Base-by-base conservation (phyloP, 2,888 invertebrate genomes). In the Globia sparganii region DNA sequence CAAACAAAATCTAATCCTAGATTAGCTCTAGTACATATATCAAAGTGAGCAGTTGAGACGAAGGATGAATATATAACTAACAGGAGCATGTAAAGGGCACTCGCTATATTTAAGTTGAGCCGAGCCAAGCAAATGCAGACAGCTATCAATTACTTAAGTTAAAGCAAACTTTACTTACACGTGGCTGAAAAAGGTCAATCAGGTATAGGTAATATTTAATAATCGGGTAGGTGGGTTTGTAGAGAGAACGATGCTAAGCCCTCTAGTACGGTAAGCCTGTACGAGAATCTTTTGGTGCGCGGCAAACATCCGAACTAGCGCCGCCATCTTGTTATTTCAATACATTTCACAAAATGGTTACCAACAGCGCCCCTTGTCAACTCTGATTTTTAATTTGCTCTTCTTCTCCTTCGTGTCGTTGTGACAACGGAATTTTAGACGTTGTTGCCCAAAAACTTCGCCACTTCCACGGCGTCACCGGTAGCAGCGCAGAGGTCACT, bases 11-110 rank as follows among this genome's bases (percentile, higher is more conserved):
- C 25, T 68, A 80, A 80, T 67, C 61, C 70, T 62, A 80, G 72
- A 72, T 80, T 84, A 80, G 69, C 58, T 46, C 31, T 64, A 70
- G 66, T 28, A 78, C 72, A 81, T 86, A 80, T 56, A 75, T 85
- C 81, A 84, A 80, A 84, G 69, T 75, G 76, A 76, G 53, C 81
- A 65, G 59, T 43, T n/a, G 34, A 61, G 78, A 86, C 86, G 84
- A 61, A 85, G 78, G 81, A 68, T 84, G 78, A 81, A 86, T 61
- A 34, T 11, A 34, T 85, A 78, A 56, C 73, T 85, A 75, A 76
- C 53, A 37, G 31, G 56, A 56, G 58, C n/a, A 65, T 61, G 37
- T 72, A 46, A 69, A 75, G 66, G 80, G 31, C 71, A 37, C 31
- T 21, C 65, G 18, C 40, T 65, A 21, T 62, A 61, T 75, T 72